Conservation (phyloP, 2,888 invertebrate species). For the Diploptera punctata region DNA sequence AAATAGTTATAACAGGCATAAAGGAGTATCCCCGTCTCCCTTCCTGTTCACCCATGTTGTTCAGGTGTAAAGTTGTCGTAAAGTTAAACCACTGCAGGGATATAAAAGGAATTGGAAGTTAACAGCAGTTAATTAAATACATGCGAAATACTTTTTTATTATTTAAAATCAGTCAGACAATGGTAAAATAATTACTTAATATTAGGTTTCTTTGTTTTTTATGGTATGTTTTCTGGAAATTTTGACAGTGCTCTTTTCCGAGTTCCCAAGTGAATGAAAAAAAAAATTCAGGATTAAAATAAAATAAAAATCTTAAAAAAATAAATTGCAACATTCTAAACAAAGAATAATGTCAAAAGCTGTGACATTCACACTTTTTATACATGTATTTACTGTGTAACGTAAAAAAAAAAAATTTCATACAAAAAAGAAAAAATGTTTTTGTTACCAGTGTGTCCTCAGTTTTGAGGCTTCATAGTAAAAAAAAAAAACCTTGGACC, state of each 20-base stretch:
- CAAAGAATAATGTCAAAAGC: slow-evolving; percentile 26
- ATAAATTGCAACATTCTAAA: slow-evolving; percentile 23
- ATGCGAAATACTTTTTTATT: background rate
- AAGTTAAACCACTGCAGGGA: slow-evolving; percentile 42
- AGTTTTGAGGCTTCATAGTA: slow-evolving; percentile 29
- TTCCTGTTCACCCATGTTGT: slow-evolving; percentile 28
- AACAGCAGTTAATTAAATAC: background rate
- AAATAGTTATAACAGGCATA: slow-evolving; percentile 41
- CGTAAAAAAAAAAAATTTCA: slow-evolving; percentile 30
- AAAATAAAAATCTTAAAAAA: slow-evolving; percentile 6
- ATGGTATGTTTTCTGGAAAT: slow-evolving; percentile 4
- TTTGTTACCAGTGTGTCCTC: slow-evolving; percentile 28
- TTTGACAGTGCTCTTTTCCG: background rate
- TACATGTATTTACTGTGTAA: slow-evolving; percentile 42
- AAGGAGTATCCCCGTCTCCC: slow-evolving; percentile 24
- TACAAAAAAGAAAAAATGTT: slow-evolving; percentile 27
- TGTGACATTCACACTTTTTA: slow-evolving; percentile 43
- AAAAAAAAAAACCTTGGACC: slow-evolving; percentile 38
- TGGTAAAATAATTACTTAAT: slow-evolving; percentile 10
- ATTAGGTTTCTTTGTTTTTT: slow-evolving; percentile 1
- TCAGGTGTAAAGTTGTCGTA: slow-evolving; percentile 31
- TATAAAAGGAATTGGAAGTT: slow-evolving; percentile 41
- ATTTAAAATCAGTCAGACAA: slow-evolving; percentile 8
- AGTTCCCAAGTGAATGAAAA: slow-evolving; percentile 12
- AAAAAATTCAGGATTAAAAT: background rate